A percentile compares a stretch with the other conserved stretches of the same genome.
Evolutionary conservation across 2,888 invertebrate species (phyloP).

Genomic region (Suillia variegata): DNA sequence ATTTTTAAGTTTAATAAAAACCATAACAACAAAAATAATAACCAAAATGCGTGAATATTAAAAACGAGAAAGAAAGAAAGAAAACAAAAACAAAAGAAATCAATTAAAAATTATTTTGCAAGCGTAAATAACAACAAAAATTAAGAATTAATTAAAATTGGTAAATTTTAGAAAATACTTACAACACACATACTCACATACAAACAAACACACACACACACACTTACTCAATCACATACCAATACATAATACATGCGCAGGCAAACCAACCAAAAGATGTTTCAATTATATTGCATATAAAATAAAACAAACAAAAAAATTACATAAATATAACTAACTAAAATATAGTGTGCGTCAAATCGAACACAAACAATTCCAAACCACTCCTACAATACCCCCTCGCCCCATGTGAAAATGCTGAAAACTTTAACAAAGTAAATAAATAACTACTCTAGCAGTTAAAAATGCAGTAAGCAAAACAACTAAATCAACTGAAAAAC

Average conservation of each 20-base stretch:
- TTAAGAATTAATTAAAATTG: neutral
- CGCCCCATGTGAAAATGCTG: too few species aligned
- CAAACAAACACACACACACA: constrained; percentile 6
- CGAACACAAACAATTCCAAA: too few species aligned
- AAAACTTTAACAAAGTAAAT: too few species aligned
- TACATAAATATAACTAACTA: too few species aligned
- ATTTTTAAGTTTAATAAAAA: neutral
- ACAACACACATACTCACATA: neutral
- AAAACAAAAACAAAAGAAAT: constrained; percentile 1
- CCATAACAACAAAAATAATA: neutral
- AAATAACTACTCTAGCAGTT: too few species aligned
- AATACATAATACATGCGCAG: constrained; percentile 12
- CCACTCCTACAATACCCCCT: too few species aligned
- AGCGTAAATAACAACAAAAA: constrained; percentile 1
- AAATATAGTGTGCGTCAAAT: too few species aligned
- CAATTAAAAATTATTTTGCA: constrained; percentile 1
- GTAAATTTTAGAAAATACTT: neutral
- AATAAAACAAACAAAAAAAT: constrained; percentile 5
- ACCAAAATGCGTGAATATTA: neutral
- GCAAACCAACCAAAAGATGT: constrained; percentile 23
- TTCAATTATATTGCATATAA: constrained; percentile 20
- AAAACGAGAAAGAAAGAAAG: neutral
- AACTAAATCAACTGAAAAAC: too few species aligned
- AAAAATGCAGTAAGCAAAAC: too few species aligned
- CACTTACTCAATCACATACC: constrained; percentile 2